These are phyloP conservation scores for Punctoribates punctum DNA, from an alignment of 2,888 invertebrate genomes.

Conservation along the genomic window DNA sequence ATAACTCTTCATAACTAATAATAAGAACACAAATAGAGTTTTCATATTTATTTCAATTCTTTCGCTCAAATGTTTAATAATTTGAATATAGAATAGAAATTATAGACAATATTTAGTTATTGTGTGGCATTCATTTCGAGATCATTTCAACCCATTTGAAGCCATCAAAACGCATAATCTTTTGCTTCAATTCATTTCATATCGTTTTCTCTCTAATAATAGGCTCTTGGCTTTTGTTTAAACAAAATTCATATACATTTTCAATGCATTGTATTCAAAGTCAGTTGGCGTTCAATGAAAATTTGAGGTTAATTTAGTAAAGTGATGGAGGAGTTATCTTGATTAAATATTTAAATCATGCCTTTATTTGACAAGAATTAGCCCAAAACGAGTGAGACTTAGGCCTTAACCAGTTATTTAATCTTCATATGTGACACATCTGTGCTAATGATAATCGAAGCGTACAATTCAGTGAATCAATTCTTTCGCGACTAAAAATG, in stretches of 20 bases:
- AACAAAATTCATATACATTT: too few species aligned
- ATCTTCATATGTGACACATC: neutral
- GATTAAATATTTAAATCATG: neutral
- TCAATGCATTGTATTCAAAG: too few species aligned
- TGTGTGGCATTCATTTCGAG: constrained; percentile 7
- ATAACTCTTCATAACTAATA: constrained; percentile 18
- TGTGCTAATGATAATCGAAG: constrained; percentile 5
- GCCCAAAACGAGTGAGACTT: neutral
- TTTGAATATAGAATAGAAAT: neutral
- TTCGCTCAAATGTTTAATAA: constrained; percentile 3
- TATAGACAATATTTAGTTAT: neutral
- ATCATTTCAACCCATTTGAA: too few species aligned
- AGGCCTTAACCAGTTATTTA: neutral
- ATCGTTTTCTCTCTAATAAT: neutral
- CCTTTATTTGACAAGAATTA: neutral
- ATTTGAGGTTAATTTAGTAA: too few species aligned
- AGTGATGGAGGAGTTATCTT: too few species aligned
- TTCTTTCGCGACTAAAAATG: neutral
- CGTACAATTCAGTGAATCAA: neutral
- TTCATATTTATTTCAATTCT: constrained; percentile 9
- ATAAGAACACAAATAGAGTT: constrained; percentile 1
- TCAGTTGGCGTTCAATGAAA: too few species aligned
- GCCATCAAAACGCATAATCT: neutral
- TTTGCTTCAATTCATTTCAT: constrained; percentile 9
- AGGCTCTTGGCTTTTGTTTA: neutral